Base-by-base conservation (phyloP, 2,797 vertebrate genomes). In the Coccyzus lansbergi region DNA sequence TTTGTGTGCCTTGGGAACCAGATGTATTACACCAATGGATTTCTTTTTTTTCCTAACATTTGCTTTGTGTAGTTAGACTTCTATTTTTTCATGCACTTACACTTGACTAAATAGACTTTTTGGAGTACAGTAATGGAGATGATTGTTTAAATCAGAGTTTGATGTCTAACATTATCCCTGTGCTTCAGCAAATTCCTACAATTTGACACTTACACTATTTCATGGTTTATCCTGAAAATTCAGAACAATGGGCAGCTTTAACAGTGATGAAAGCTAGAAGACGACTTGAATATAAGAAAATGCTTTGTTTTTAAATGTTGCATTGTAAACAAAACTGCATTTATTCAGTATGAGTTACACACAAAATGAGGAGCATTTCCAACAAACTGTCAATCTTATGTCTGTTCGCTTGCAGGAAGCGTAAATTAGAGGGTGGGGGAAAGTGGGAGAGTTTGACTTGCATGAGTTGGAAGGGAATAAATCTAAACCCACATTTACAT, bases 291-390 rank as follows among this genome's bases (percentile, higher is more conserved):
- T 25, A 7, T 85, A 38, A 64, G 75, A 83, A 91, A 83, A 78
- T 28, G 25, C 38, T 77, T 93, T 92, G n/a, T 84, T 96, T 94
- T 58, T 56, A 65, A 83, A 69, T 74, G 36, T 51, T 86, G 13
- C 72, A 40, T 68, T 55, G 46, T 89, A 93, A 94, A 89, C 68
- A 89, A 81, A 93, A 85, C 64, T 74, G 44, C 33, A 79, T 83
- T 77, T 85, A 89, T 85, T 90, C 65, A 48, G 26, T 82, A 12
- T 11, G 21, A 88, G 44, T 82, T 86, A n/a, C 36, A 48, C 34
- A 36, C 38, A 51, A 40, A 21, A 8, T 90, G 59, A 67, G 49
- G 64, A 83, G 76, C 84, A 18, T 82, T 90, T 82, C 64, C 52
- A 60, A 53, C 38, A 84, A 52, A 42, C 49, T 70, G 44, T 77